Evolutionary conservation across 1,140 invertebrate genomes (phyloP).

Genomic region (Argopecten irradians): DNA sequence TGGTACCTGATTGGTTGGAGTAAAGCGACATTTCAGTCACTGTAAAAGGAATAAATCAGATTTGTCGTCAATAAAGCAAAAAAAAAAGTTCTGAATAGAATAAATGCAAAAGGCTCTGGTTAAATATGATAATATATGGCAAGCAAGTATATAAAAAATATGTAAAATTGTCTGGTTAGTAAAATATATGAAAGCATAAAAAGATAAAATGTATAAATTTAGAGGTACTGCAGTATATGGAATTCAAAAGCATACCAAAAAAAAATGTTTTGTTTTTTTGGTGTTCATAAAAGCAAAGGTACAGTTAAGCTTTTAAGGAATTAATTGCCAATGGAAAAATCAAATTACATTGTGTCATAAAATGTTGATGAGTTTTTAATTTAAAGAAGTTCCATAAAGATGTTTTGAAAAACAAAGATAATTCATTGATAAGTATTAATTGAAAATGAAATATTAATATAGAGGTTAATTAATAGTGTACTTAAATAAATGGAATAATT

Average conservation of each 20-base stretch:
- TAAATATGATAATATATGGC: not conserved
- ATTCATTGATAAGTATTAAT: no score
- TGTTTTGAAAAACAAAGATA: not conserved
- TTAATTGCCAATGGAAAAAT: no score
- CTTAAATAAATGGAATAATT: not conserved
- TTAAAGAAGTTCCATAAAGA: no score
- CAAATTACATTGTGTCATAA: no score
- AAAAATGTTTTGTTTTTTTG: not conserved
- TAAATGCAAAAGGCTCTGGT: not conserved
- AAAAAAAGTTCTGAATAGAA: not conserved
- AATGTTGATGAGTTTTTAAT: no score
- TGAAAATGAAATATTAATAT: no score
- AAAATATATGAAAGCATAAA: not conserved
- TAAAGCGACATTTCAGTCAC: not conserved
- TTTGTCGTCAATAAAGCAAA: not conserved
- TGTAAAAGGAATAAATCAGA: not conserved
- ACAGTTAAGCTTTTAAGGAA: no score
- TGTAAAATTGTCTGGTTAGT: not conserved
- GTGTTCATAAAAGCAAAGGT: not conserved
- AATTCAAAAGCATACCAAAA: not conserved
- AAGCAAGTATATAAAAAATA: not conserved
- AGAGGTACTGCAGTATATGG: not conserved
- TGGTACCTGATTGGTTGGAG: not conserved
- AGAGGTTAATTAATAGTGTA: not conserved
- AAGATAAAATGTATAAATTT: not conserved